Evolutionary conservation across 2,888 invertebrate species (phyloP).

Genomic region (Allygus modestus): DNA sequence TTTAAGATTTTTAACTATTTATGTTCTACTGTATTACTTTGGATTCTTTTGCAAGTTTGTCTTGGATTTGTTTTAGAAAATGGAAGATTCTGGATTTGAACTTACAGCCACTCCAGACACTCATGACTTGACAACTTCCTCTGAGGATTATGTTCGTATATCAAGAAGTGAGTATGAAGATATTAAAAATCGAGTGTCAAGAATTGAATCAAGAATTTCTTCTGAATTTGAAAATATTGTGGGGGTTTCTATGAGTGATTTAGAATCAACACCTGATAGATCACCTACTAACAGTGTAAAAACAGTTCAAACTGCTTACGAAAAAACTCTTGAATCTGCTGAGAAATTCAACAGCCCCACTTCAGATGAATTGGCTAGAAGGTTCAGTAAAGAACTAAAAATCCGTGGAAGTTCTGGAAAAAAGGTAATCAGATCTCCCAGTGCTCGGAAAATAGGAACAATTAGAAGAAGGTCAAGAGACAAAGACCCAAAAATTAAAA

Average conservation of each 20-base stretch:
- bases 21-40: too few relatives aligned
- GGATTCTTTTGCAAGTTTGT: too few relatives aligned
- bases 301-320: conserved; percentile 83
- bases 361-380: conserved; percentile 84
- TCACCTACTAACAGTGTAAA: conserved; percentile 36
- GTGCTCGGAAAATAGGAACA: conserved; percentile 88
- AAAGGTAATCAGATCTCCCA: conserved; percentile 87
- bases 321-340: conserved; percentile 84
- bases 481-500: conserved; percentile 72
- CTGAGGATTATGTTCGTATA: conserved; percentile 83
- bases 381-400: conserved; percentile 85
- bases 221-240: conserved; percentile 79
- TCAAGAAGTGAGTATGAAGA: conserved; percentile 87
- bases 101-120: conserved; percentile 25
- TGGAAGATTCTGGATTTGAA: conserved; percentile 51
- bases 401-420: conserved; percentile 84
- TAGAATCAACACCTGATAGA: conserved; percentile 69
- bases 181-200: conserved; percentile 85
- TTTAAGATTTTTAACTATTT: too few relatives aligned
- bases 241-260: conserved; percentile 71
- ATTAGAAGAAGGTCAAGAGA: conserved; percentile 86
- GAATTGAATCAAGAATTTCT: conserved; percentile 84
- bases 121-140: conserved; percentile 66
- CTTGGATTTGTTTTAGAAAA: conserved; percentile 33
- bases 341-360: conserved; percentile 81